Conservation (phyloP, 2,113 vertebrate genomes). For the Zosterops hypoxanthus region DNA sequence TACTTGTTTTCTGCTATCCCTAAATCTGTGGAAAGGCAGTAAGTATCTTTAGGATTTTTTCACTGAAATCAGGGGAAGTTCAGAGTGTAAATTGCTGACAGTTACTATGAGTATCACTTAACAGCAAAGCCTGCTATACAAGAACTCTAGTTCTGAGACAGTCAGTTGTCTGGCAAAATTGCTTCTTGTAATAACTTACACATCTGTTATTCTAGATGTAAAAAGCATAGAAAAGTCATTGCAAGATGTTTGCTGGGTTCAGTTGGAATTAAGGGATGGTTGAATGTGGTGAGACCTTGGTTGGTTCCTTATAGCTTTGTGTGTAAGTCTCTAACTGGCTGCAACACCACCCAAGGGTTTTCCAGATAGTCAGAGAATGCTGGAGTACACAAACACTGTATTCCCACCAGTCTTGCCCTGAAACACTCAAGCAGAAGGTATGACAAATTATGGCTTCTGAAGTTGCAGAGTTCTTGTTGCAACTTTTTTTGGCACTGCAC, state of each 20-base stretch:
- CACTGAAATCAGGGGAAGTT: not conserved
- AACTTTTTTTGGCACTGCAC: not conserved
- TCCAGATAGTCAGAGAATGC: not conserved
- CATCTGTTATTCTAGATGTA: not conserved
- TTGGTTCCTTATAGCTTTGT: not conserved
- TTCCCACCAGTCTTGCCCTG: not conserved
- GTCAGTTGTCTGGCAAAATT: not conserved
- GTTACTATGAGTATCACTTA: not conserved
- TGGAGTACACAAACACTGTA: not conserved
- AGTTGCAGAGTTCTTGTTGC: not conserved
- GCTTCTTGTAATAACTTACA: not conserved
- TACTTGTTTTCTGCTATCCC: not conserved
- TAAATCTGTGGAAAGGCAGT: not conserved
- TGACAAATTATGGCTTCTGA: not conserved
- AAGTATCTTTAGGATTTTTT: not conserved
- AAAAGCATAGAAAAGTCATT: not conserved
- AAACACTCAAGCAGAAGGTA: not conserved
- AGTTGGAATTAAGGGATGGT: not conserved
- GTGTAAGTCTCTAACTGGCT: not conserved
- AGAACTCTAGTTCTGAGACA: not conserved
- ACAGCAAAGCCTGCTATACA: not conserved
- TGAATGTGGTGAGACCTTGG: not conserved
- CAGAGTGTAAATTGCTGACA: not conserved
- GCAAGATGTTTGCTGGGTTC: rapidly evolving
- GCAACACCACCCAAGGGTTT: not conserved